Conservation (phyloP, 2,797 vertebrate species). For the Gambelia wislizenii region DNA sequence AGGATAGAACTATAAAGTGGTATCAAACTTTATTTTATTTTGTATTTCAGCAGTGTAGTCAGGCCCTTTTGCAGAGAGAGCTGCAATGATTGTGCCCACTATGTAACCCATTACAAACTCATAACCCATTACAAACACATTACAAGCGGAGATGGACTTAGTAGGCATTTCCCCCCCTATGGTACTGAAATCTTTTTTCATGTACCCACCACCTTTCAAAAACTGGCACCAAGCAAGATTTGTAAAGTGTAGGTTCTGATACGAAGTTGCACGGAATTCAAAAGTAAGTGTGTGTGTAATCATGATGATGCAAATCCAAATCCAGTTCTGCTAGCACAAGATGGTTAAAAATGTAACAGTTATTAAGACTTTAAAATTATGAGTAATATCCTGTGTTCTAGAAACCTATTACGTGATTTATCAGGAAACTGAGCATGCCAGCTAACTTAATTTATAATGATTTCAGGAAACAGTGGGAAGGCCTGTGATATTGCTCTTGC, state of each 20-base stretch:
- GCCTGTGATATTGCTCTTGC: background rate
- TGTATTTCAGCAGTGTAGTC: too few relatives aligned
- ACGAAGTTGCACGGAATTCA: background rate
- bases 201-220: too few relatives aligned
- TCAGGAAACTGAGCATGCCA: slow-evolving; percentile 30
- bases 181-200: too few relatives aligned
- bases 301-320: slow-evolving; percentile 23
- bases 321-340: background rate
- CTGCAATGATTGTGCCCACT: background rate
- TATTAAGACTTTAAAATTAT: slow-evolving; percentile 29
- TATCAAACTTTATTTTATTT: too few relatives aligned
- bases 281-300: background rate
- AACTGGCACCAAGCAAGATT: background rate
- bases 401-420: background rate
- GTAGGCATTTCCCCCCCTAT: too few relatives aligned
- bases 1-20: too few relatives aligned
- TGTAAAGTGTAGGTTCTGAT: background rate
- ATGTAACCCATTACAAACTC: background rate
- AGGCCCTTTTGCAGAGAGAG: too few relatives aligned
- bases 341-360: background rate
- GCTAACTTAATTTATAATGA: slow-evolving; percentile 14
- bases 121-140: too few relatives aligned
- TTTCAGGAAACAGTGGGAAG: slow-evolving; percentile 1
- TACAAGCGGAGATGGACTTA: too few relatives aligned
- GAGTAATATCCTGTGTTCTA: slow-evolving; percentile 25